A percentile compares a stretch with the other conserved stretches of the same genome.
phyloP scores from a whole-genome alignment of 2,113 vertebrate genomes.

The Ptyas mucosa region DNA sequence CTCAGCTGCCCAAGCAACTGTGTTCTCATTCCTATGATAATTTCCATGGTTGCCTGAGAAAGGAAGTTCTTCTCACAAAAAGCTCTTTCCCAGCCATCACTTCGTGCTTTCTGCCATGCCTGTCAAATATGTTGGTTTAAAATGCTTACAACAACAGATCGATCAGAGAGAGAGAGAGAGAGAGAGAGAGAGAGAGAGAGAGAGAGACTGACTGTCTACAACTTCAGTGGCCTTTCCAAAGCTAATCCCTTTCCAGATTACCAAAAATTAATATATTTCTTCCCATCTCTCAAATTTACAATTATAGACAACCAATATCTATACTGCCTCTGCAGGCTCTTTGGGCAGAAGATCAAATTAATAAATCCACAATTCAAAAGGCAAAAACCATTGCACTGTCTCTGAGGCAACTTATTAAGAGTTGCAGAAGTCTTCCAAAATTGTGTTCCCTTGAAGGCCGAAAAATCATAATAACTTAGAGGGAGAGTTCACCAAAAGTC shows the following conservation, averaged over 20 bases:
- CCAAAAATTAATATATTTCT: not conserved
- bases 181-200: not conserved
- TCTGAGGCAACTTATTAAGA: not conserved
- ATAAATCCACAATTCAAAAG: not conserved
- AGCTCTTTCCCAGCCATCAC: constrained; percentile 87
- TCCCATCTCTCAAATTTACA: not conserved
- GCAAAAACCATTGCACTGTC: not conserved
- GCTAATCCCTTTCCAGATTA: not conserved
- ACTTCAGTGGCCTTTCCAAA: not conserved
- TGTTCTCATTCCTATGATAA: constrained; percentile 90
- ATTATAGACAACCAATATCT: not conserved
- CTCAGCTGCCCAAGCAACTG: constrained; percentile 92
- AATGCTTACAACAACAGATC: not conserved
- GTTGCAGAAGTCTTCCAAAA: not conserved
- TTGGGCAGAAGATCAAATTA: not conserved
- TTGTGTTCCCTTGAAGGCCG: too few species aligned
- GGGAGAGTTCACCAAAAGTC: not conserved
- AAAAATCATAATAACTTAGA: not conserved
- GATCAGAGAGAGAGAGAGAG: not conserved
- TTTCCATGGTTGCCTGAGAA: constrained; percentile 94
- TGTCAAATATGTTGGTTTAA: constrained; percentile 49
- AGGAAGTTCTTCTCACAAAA: constrained; percentile 97
- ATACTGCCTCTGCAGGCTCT: not conserved
- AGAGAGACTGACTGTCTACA: not conserved
- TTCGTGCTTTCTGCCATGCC: constrained; percentile 93